Conservation (phyloP, 2,113 vertebrate species). For the Dinomys branickii region DNA sequence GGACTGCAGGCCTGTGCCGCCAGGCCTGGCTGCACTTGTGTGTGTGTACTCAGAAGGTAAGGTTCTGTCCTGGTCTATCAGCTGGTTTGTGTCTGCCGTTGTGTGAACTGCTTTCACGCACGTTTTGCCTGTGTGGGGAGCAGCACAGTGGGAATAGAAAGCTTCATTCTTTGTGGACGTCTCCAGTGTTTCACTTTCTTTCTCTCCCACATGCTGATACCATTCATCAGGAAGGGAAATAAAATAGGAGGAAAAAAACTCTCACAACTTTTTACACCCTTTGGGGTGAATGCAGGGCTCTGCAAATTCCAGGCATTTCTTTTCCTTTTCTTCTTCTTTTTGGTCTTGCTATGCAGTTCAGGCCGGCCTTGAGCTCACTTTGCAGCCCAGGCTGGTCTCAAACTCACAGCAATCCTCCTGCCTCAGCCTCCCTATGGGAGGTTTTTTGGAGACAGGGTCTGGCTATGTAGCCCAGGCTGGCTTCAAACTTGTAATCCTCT, state of each 20-base stretch:
- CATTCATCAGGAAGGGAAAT: background rate
- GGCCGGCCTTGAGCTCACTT: background rate
- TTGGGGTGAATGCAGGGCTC: background rate
- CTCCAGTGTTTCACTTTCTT: background rate
- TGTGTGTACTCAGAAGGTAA: background rate
- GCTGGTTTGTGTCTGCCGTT: background rate
- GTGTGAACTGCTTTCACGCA: background rate
- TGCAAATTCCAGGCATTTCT: background rate
- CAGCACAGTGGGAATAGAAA: background rate
- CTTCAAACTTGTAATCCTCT: background rate
- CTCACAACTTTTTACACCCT: background rate
- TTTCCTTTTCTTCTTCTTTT: background rate
- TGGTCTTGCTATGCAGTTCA: background rate
- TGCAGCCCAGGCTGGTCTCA: no score
- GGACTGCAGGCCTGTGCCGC: background rate
- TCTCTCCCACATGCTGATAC: background rate
- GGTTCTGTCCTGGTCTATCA: background rate
- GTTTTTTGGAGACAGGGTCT: background rate
- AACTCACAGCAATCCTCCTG: no score
- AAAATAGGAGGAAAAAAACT: background rate
- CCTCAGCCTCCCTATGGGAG: no score
- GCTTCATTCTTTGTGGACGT: background rate
- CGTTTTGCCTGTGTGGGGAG: background rate
- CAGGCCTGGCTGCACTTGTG: background rate
- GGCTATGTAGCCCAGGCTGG: background rate